Percentiles rank a stretch among this genome's conserved stretches.
phyloP scores from a whole-genome alignment of 2,888 invertebrate species.

The Exocentrus adspersus region DNA sequence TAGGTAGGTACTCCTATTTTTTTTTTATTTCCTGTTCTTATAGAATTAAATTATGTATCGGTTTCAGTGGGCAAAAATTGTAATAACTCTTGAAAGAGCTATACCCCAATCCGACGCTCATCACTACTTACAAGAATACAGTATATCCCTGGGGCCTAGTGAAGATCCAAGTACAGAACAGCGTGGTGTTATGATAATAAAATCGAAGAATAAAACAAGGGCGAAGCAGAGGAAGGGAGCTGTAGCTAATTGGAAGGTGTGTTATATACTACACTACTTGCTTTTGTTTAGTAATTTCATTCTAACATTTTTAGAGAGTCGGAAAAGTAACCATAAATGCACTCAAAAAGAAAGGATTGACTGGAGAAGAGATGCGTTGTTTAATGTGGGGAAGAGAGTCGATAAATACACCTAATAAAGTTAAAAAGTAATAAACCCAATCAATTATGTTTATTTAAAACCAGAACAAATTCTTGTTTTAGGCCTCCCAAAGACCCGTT shows the following conservation, averaged over 20 bases:
- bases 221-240: conserved; percentile 97
- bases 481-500: conserved; percentile 65
- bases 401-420: conserved; percentile 85
- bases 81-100: conserved; percentile 94
- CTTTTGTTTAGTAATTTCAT: no score
- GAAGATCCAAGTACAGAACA: conserved; percentile 84
- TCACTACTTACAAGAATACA: conserved; percentile 93
- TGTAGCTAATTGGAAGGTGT: conserved; percentile 94
- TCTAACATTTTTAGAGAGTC: conserved; percentile 71
- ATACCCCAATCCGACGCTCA: conserved; percentile 91
- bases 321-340: conserved; percentile 89
- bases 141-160: conserved; percentile 89
- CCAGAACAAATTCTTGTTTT: conserved; percentile 27
- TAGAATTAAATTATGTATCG: no score
- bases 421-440: conserved; percentile 65
- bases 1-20: no score
- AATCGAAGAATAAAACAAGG: conserved; percentile 94
- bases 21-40: no score
- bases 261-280: background rate
- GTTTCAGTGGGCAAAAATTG: conserved; percentile 96
- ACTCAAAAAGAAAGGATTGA: conserved; percentile 82
- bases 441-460: background rate
- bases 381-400: conserved; percentile 93
- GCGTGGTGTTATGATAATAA: conserved; percentile 97
- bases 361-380: conserved; percentile 85